Evolutionary conservation across 2,797 vertebrate species (phyloP), one percentile per base, ranked within the genome.

Genomic region (Pipistrellus pygmaeus): DNA sequence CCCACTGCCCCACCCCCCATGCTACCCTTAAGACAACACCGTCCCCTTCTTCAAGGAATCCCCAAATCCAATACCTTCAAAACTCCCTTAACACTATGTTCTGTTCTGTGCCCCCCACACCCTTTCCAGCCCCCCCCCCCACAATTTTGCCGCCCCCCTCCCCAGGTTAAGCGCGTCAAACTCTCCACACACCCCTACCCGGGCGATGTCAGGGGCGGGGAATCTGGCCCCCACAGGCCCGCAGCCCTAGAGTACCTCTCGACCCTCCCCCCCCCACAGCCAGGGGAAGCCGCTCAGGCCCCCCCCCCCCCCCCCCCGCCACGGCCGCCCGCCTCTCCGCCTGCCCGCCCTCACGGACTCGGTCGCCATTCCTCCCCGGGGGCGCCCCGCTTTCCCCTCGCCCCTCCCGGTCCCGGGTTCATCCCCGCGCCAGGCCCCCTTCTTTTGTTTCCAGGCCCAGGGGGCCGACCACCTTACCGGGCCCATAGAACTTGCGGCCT

Each of bases 401-500:
- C 66, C 44, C 73, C 76, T 81, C 66, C 20, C 4, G 12, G 4
- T 81, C 66, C 20, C 4, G 9, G 4, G 23, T 38, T 60, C 53
- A 11, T 41, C 75, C 44, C 55, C 25, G 12, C 0, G 60, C 87
- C 14, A 1, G 32, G 38, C 51, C 48, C 81, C 92, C 62, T 77
- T 85, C 87, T 82, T 87, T 95, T 95, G 85, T 96, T 69, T 90
- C 38, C 14, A 48, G 6, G 30, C 1, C 84, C 81, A 92, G 13
- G 27, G 23, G 18, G 46, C 81, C 14, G 21, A 57, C 75, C 30
- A 51, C 69, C 98, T 53, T 97, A 99, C 99, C 99, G 92, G 99
- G 99, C 27, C 99, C 99, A 97, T 99, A 99, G 97, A 99, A 99
- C 98, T 99, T 99, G 96, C 98, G 99, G 30, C 98, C 99, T 71